Base-by-base conservation (phyloP, 2,888 invertebrate species). In the Dorcus hopei region DNA sequence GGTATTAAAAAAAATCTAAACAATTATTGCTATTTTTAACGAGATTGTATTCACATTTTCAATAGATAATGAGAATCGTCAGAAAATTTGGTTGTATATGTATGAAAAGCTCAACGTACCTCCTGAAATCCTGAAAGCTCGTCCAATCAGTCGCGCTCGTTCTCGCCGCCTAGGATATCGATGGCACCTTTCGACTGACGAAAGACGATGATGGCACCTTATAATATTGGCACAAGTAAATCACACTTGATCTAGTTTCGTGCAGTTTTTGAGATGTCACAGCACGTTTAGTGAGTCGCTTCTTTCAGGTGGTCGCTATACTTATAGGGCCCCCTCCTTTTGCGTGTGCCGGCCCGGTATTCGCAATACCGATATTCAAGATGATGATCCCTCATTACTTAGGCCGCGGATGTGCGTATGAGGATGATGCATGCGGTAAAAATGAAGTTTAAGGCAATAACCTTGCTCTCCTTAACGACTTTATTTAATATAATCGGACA, bases 251-350 rank as follows among this genome's bases (percentile, higher is more conserved):
- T 58, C 58, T 59, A 59, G 58, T 60, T 70, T 67, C 66, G 61
- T 64, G 63, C 62, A 64, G 63, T 70, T 71, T 70, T 58, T 67
- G 61, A 68, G 66, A 66, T 68, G 70, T 68, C 67, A 69, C 66
- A 65, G 64, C 66, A 68, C 70, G 69, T 70, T 71, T 70, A 67
- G 68, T 68, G 71, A 68, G 68, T 69, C 68, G 68, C 68, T 62
- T 58, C 62, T 67, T 69, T 68, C 62, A 69, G 70, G 69, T 68
- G 67, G 68, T 68, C 70, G 73, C 69, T 72, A 72, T 74, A 74
- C 73, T 74, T 73, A 72, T 74, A 74, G 66, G 66, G 66, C 71
- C 72, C 73, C 74, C 72, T 70, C 73, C 71, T 65, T 62, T 50
- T 57, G 58, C 56, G 54, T 58, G 57, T 61, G 61, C 57, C 52